Conservation (phyloP, 2,888 invertebrate genomes). For the Caenorhabditis sulstoni region DNA sequence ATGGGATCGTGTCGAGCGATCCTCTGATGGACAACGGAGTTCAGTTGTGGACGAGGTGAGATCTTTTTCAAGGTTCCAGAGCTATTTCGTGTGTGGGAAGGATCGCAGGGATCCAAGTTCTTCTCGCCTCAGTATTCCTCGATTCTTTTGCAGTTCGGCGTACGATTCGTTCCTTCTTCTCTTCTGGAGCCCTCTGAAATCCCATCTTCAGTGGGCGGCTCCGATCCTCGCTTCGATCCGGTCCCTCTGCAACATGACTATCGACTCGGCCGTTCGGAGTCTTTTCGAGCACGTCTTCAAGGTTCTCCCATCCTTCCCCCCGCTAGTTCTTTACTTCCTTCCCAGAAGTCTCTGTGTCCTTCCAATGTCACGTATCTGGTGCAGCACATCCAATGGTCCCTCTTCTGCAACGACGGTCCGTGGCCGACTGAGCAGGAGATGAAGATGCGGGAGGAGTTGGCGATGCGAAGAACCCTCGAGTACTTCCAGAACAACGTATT, state of each 20-base stretch:
- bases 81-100: too few relatives aligned
- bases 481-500: conserved; percentile 57
- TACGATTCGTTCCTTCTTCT: conserved; percentile 48
- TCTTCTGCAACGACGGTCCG: conserved; percentile 66
- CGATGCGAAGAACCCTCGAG: conserved; percentile 70
- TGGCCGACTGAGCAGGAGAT: conserved; percentile 73
- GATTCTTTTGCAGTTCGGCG: conserved; percentile 27
- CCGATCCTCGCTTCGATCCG: conserved; percentile 38
- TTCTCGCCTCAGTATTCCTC: neutral
- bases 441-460: conserved; percentile 72
- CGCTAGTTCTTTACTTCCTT: neutral
- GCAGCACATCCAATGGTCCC: conserved; percentile 63
- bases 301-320: neutral
- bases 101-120: too few relatives aligned
- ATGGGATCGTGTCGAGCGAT: conserved; percentile 9
- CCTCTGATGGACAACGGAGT: neutral
- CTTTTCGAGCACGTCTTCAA: conserved; percentile 9
- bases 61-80: too few relatives aligned
- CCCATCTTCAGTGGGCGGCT: conserved; percentile 14
- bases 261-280: conserved; percentile 29
- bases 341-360: conserved; percentile 42
- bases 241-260: conserved; percentile 28
- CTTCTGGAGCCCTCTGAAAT: conserved; percentile 42
- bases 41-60: conserved; percentile 40
- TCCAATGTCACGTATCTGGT: conserved; percentile 57